Evolutionary conservation across 2,113 vertebrate genomes (phyloP).

Genomic region (Corynorhinus townsendii): DNA sequence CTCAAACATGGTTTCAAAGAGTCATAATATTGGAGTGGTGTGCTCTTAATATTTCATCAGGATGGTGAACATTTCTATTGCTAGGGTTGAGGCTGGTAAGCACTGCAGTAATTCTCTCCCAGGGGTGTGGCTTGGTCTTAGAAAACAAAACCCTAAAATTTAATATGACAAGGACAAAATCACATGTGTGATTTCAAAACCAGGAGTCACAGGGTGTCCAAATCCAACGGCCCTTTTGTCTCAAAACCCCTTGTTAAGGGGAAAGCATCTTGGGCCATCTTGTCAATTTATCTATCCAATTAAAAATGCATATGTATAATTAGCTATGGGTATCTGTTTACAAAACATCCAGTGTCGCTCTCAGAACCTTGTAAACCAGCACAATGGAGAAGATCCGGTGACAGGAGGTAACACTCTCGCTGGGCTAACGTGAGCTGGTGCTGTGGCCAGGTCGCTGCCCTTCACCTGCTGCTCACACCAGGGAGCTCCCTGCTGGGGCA

Average conservation of each 20-base stretch:
- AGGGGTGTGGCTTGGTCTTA: neutral
- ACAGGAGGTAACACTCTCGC: neutral
- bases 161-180: neutral
- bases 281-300: conserved; percentile 44
- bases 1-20: conserved; percentile 58
- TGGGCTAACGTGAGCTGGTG: neutral
- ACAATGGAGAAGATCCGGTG: conserved; percentile 45
- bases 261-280: neutral
- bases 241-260: neutral
- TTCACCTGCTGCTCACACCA: neutral
- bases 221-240: neutral
- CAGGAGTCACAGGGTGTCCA: neutral
- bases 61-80: neutral
- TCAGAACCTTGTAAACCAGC: conserved; percentile 49
- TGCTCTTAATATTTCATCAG: neutral
- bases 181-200: neutral
- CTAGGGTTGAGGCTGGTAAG: neutral
- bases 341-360: conserved; percentile 55
- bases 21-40: neutral
- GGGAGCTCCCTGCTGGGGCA: neutral
- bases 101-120: neutral
- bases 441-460: neutral
- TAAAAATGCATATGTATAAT: conserved; percentile 43
- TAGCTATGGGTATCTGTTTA: conserved; percentile 61
- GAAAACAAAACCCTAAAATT: neutral